Evolutionary conservation across 2,888 invertebrate species (phyloP).

Genomic region (Heliconius aoede): DNA sequence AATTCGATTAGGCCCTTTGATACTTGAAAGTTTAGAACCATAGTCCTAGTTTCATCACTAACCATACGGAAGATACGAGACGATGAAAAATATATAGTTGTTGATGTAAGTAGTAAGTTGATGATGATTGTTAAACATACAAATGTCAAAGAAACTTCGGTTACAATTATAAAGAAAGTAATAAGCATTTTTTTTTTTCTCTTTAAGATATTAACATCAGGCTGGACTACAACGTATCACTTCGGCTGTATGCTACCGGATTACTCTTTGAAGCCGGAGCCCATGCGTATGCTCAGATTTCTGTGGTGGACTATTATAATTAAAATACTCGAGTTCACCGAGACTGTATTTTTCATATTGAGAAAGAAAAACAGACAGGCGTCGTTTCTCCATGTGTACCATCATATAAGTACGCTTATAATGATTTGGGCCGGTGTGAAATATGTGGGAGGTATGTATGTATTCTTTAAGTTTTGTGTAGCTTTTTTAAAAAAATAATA

Average conservation of each 20-base stretch:
- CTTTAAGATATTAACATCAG: conserved; percentile 85
- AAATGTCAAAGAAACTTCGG: not conserved
- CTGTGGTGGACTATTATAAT: conserved; percentile 86
- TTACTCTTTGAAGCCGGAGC: conserved; percentile 86
- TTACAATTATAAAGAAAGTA: not conserved
- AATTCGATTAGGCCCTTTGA: not conserved
- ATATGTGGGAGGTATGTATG: conserved; percentile 85
- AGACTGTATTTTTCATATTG: conserved; percentile 88
- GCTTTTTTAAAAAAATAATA: no score
- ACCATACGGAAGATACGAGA: no score
- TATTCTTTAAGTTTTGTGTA: not conserved
- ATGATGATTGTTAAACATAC: no score
- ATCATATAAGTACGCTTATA: conserved; percentile 85
- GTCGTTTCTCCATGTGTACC: conserved; percentile 88
- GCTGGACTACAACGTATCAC: conserved; percentile 85
- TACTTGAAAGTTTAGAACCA: no score
- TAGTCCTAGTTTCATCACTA: no score
- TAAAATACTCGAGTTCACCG: conserved; percentile 86
- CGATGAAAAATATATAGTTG: no score
- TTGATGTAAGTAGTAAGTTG: no score
- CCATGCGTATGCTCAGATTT: conserved; percentile 82
- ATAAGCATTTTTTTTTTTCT: not conserved
- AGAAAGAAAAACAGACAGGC: conserved; percentile 89
- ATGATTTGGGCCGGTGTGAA: conserved; percentile 85
- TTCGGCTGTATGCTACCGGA: conserved; percentile 88